A percentile compares a stretch with the other conserved stretches of the same genome.
Evolutionary conservation across 2,888 invertebrate genomes (phyloP).

Genomic region (Morinoia aosen): DNA sequence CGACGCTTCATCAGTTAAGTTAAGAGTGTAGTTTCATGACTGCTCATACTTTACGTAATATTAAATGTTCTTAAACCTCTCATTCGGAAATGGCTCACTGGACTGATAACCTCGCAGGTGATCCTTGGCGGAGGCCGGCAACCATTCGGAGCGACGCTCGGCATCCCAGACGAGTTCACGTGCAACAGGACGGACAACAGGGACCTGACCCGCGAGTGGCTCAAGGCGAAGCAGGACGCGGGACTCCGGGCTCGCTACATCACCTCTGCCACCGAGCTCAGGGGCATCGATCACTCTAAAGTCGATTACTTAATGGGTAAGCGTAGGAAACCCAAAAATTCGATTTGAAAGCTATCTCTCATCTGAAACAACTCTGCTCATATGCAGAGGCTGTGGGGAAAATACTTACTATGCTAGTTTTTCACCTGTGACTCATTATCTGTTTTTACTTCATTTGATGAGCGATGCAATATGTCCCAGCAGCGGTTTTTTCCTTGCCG

Average conservation of each 20-base stretch:
- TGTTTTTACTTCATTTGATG: neutral
- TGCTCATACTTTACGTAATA: too few relatives aligned
- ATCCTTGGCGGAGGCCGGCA: conserved; percentile 47
- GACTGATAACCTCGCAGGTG: neutral
- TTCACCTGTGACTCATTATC: neutral
- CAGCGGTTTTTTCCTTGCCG: too few relatives aligned
- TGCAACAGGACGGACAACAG: conserved; percentile 82
- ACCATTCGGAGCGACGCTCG: conserved; percentile 28
- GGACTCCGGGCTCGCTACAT: conserved; percentile 77
- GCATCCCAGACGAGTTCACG: conserved; percentile 68
- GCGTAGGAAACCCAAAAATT: neutral
- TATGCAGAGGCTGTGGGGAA: too few relatives aligned
- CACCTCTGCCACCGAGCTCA: conserved; percentile 79
- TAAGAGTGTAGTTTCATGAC: too few relatives aligned
- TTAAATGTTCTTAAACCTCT: neutral
- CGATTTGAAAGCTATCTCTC: neutral
- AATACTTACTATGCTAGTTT: neutral
- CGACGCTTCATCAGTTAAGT: too few relatives aligned
- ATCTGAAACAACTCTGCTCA: neutral
- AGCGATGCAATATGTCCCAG: neutral
- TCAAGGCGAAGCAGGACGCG: conserved; percentile 75
- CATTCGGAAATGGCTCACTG: neutral
- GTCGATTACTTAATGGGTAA: conserved; percentile 85
- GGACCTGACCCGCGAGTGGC: conserved; percentile 83
- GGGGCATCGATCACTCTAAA: conserved; percentile 75